Evolutionary conservation across 2,797 vertebrate genomes (phyloP), one percentile per base, ranked within the genome.

Genomic region (Harpagifer antarcticus): DNA sequence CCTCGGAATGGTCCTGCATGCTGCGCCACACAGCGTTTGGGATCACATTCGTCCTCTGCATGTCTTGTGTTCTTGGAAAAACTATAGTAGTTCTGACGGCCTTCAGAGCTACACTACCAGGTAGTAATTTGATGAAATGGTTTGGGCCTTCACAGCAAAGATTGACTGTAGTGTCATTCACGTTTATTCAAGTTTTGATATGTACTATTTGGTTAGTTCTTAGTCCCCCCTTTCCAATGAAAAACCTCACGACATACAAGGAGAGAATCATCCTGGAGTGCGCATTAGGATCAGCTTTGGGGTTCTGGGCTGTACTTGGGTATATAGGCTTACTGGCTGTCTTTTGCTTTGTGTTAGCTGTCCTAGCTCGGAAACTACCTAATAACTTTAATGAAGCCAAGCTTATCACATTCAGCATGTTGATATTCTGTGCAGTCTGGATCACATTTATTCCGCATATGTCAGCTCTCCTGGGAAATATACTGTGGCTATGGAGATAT

Each of bases 401-500:
- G 20, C 20, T 23, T 23, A 23, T 23, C 20, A 23, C 20, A 23
- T 23, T 23, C 20, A 23, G 20, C 20, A 23, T 23, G 20, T 23
- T 23, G 20, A 23, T 23, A 23, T 23, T 23, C 20, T 23, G 20
- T 23, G 20, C 20, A 23, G 20, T 23, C 20, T 23, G 20, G 20
- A 23, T 23, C 20, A 23, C 20, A 23, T 23, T 23, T 23, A 23
- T 23, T 20, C 20, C 23, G 93, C 93, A 0, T 94, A 93, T 27
- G 63, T 93, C 81, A 94, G 92, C 80, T 94, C 92, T 40, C 92
- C 91, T 8, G 91, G 92, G 4, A 93, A 93, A 48, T 92, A 90
- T 11, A 91, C 92, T 0, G 93, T 93, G 3, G 93, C 91, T 60
- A 91, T 93, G 56, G 93, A 93, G 68, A 90, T 94, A 47, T 94